Conservation (phyloP, 1,140 invertebrate species). For the Nasonia vitripennis region DNA sequence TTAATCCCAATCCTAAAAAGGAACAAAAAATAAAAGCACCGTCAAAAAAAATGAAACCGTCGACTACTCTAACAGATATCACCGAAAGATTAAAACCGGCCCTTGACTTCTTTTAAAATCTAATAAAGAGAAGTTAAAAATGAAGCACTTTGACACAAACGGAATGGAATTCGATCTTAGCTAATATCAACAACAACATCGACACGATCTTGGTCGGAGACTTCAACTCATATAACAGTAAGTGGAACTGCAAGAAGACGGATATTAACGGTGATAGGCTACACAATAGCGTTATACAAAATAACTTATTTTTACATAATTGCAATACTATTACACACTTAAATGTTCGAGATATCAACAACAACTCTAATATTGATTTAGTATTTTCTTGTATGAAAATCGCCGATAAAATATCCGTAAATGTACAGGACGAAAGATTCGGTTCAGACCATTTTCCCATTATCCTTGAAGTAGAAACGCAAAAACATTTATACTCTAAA, state of each 20-base stretch:
- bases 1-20: no score
- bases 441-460: conserved; percentile 64
- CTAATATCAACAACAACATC: background rate
- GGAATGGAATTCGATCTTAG: background rate
- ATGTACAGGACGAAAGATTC: conserved; percentile 58
- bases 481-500: background rate
- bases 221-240: background rate
- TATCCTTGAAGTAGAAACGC: conserved; percentile 52
- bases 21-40: no score
- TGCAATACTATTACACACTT: background rate
- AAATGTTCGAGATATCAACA: background rate
- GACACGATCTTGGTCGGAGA: background rate
- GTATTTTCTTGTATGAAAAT: conserved; percentile 55
- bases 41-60: no score
- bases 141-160: background rate
- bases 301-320: conserved; percentile 7
- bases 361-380: conserved; percentile 35
- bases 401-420: conserved; percentile 57
- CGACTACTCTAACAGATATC: no score
- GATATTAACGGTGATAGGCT: background rate
- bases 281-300: background rate
- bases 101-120: no score
- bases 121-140: no score
- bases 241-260: background rate
- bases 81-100: no score